Conservation (phyloP, 2,797 vertebrate species). For the Acanthornis magna region DNA sequence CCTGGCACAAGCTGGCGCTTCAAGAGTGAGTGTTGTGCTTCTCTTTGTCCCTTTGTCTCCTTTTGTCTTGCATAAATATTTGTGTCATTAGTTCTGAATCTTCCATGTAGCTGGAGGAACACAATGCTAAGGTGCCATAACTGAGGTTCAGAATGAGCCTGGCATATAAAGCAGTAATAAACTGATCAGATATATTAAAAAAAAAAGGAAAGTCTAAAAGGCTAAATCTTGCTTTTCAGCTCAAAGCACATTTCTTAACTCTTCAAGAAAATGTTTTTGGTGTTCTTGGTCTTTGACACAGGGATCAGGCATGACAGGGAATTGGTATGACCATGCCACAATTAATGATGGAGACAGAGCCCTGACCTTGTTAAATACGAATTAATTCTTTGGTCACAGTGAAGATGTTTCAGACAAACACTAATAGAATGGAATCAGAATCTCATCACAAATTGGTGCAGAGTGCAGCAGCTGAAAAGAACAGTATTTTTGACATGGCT, state of each 20-base stretch:
- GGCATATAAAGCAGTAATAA: not conserved
- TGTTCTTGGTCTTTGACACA: not conserved
- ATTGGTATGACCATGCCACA: not conserved
- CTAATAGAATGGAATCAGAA: not conserved
- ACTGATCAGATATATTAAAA: not conserved
- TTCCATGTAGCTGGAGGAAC: not conserved
- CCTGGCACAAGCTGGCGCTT: not conserved
- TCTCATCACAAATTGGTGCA: not conserved
- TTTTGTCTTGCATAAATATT: not conserved
- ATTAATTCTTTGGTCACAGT: not conserved
- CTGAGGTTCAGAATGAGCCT: not conserved
- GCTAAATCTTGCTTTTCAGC: not conserved
- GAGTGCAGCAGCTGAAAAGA: not conserved
- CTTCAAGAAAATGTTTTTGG: not conserved
- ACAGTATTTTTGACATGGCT: not conserved
- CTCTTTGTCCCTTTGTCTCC: not conserved
- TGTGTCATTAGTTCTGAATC: not conserved
- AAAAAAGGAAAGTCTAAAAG: not conserved
- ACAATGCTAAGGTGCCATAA: not conserved
- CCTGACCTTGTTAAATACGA: not conserved
- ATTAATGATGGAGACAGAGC: fast-evolving
- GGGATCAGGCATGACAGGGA: not conserved
- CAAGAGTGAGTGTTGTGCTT: not conserved
- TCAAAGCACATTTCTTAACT: not conserved
- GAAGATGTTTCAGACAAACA: not conserved